A percentile compares a stretch with the other conserved stretches of the same genome.
phyloP scores from a whole-genome alignment of 2,888 invertebrate species.

The Hipparchia sbordonii region DNA sequence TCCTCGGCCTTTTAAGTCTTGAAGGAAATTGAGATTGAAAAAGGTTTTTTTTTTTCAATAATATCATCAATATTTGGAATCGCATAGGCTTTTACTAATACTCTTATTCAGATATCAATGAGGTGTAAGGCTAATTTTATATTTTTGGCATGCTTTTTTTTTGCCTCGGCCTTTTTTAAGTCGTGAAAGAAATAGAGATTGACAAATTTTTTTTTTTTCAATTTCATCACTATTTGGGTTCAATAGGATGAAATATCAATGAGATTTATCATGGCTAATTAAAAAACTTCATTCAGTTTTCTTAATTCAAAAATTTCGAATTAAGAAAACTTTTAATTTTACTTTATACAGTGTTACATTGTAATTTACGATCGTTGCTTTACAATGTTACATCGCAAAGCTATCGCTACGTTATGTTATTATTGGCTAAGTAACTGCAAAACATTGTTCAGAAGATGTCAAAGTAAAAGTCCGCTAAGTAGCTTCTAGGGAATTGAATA shows the following conservation, averaged over 20 bases:
- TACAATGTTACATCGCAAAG: background rate
- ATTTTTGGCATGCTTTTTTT: constrained; percentile 17
- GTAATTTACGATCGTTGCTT: too few species aligned
- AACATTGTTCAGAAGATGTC: constrained; percentile 26
- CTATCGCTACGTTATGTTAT: background rate
- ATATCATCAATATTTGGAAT: background rate
- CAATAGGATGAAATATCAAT: background rate
- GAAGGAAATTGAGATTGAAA: constrained; percentile 5
- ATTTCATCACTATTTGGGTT: background rate
- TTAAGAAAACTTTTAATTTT: too few species aligned
- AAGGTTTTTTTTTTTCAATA: constrained; percentile 5
- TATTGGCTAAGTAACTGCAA: constrained; percentile 4
- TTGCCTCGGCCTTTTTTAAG: constrained; percentile 9
- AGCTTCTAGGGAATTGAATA: constrained; percentile 66
- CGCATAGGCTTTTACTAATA: too few species aligned
- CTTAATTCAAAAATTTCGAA: too few species aligned
- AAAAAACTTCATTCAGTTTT: too few species aligned
- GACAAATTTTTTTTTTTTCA: constrained; percentile 9
- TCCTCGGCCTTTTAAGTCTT: constrained; percentile 4
- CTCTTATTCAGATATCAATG: too few species aligned
- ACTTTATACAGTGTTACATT: background rate
- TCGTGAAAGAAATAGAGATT: constrained; percentile 3
- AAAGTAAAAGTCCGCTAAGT: constrained; percentile 41
- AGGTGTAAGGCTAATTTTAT: too few species aligned
- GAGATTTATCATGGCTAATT: background rate